Evolutionary conservation across 2,888 invertebrate species (phyloP), one percentile per base, ranked within the genome.

Genomic region (Drepana falcataria): DNA sequence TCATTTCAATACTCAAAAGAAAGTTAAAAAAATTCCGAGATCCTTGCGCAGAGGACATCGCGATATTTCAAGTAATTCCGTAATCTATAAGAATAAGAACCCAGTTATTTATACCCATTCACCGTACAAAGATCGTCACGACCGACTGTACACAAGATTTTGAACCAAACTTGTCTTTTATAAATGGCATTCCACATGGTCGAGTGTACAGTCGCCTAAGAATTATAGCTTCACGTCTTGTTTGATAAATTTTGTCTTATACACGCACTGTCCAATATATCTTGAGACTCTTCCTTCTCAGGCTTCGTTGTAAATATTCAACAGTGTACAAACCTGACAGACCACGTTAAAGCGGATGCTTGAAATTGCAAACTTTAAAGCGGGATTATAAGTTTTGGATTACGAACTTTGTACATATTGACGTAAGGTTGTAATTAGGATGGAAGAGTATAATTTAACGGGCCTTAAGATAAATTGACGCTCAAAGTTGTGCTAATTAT

Each of bases 131-230:
- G 77, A 78, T 75, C 75, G 75, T 75, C 75, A 73, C 77, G 66
- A 66, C 57, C 59, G 66, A 71, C 64, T 71, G 76, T 73, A 71
- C 66, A 76, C 70, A 77, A 77, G 83, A 84, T 85, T 85, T 83
- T 73, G 73, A 79, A 76, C 79, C 78, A 75, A 82, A 78, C 77
- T 79, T 71, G 79, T 77, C 78, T 77, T 71, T 75, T 81, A 85
- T 75, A 85, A 85, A 88, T 85, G 77, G 78, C 85, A 87, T 88
- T 85, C 84, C 81, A 71, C 69, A 75, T 63, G 79, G 79, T 68
- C 65, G 71, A 71, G 73, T 76, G 75, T 67, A 69, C 73, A 63
- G 66, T 69, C 69, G 60, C 58, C 64, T 63, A 71, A 83, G 83
- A 88, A 71, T 80, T 88, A 88, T 86, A 64, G 83, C 77, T 69